phyloP scores from a whole-genome alignment of 1,140 invertebrate genomes.

The Pissodes strobi region DNA sequence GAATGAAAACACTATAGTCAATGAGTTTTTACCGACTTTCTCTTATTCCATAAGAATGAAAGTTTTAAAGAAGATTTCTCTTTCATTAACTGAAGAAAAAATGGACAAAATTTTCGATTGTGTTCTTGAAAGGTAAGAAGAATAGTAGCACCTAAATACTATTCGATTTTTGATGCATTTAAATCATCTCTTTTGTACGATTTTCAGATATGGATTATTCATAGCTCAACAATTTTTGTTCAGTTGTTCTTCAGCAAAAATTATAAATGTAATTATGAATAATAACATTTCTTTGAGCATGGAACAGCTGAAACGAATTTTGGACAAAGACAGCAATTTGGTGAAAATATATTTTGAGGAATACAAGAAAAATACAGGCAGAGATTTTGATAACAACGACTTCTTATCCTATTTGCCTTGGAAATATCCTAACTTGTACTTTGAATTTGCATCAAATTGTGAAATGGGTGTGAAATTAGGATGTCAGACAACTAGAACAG shows the following conservation, averaged over 20 bases:
- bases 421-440: slow-evolving; percentile 18
- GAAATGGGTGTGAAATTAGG: not conserved
- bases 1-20: not conserved
- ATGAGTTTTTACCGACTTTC: slow-evolving; percentile 8
- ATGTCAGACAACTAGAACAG: slow-evolving; percentile 3
- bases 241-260: slow-evolving; percentile 14
- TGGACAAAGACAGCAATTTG: slow-evolving; percentile 11
- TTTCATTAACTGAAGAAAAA: slow-evolving; percentile 5
- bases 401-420: slow-evolving; percentile 7
- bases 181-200: not conserved
- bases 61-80: slow-evolving; percentile 11
- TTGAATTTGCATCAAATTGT: slow-evolving; percentile 1
- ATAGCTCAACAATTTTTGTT: slow-evolving; percentile 12
- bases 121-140: slow-evolving; percentile 10
- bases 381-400: not conserved
- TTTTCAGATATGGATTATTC: slow-evolving; percentile 26
- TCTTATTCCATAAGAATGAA: slow-evolving; percentile 10
- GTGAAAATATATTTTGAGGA: slow-evolving; percentile 16
- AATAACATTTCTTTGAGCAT: slow-evolving; percentile 3
- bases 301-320: slow-evolving; percentile 20
- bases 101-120: slow-evolving; percentile 15
- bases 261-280: not conserved
- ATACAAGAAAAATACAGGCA: slow-evolving; percentile 3
- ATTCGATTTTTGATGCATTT: not conserved
- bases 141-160: too few relatives aligned